Base-by-base conservation (phyloP, 2,797 vertebrate genomes). In the Hephaestus fuliginosus region DNA sequence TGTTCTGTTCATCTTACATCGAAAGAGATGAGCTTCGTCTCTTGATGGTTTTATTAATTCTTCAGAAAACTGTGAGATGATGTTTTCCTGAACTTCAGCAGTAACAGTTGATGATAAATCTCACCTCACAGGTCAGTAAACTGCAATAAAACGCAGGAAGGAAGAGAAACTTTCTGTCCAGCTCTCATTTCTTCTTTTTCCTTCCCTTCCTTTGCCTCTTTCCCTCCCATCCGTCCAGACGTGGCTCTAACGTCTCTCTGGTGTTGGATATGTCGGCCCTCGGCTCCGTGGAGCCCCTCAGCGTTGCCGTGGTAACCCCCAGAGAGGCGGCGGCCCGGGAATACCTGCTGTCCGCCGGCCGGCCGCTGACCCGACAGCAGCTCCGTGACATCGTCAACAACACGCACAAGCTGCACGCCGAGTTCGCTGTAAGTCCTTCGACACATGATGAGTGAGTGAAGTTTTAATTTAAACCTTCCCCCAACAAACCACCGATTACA, bases 191-290 rank as follows among this genome's bases (percentile, higher is more conserved):
- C 44, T 30, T 52, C n/a, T 66, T 9, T 18, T 28, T 30, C 44
- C 39, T 60, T 61, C 18, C 13, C 17, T 28, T 25, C 18, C 2
- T 33, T 11, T 5, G 1, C 2, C 3, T 9, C 1, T 13, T 6
- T 9, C n/a, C 28, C 5, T 57, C 36, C 33, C 14, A 49, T 51
- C 41, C 48, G 49, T 33, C 1, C 89, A 99, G 98, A 81, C 96
- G 98, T 56, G 98, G 98, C 56, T 99, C 98, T n/a, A 99, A 99
- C 1, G 98, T 99, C 7, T 99, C 98, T 0, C 94, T 99, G 85
- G 98, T 98, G 20, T 71, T 99, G 95, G 98, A 99, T 90, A 98
- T 99, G 98, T 97, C 96, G 69, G 95, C 95, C 22, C 92, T 99
- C 75, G 97, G 97, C 63, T 95, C 91, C 0, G 94, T 97, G 58